These are phyloP conservation scores for Macrostomum cliftonense DNA, from an alignment of 2,888 invertebrate genomes.

Conservation along the genomic window DNA sequence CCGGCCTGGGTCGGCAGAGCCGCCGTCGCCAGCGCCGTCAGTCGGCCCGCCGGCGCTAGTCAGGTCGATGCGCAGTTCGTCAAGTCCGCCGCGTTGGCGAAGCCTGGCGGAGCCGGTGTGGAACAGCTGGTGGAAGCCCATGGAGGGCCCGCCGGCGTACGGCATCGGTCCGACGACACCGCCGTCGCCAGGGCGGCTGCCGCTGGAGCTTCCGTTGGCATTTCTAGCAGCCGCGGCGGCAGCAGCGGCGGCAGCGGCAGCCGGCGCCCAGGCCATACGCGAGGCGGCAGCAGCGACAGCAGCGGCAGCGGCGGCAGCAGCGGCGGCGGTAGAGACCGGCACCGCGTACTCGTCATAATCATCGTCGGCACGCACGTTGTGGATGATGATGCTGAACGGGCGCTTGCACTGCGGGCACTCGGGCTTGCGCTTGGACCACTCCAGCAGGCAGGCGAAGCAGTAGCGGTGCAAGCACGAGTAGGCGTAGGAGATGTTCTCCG, in stretches of 20 bases:
- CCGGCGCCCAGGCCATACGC: conserved; percentile 19
- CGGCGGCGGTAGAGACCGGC: conserved; percentile 12
- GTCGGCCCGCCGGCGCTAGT: no score
- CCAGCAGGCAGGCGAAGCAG: conserved; percentile 71
- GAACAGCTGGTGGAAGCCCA: conserved; percentile 15
- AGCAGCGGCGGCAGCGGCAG: conserved; percentile 12
- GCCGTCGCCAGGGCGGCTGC: conserved; percentile 15
- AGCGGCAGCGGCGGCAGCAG: background rate
- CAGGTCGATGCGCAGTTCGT: conserved; percentile 1
- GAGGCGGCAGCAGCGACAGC: conserved; percentile 16
- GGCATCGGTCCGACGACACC: conserved; percentile 14
- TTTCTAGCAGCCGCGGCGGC: conserved; percentile 14
- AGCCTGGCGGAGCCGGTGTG: conserved; percentile 16
- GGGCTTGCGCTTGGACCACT: conserved; percentile 83
- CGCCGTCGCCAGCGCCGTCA: no score
- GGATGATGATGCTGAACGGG: conserved; percentile 69
- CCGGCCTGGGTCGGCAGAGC: no score
- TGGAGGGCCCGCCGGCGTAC: conserved; percentile 1
- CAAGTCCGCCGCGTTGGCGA: conserved; percentile 19
- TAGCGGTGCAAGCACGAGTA: conserved; percentile 81
- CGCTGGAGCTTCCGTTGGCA: conserved; percentile 16
- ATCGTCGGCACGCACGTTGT: conserved; percentile 66
- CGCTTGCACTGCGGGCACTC: conserved; percentile 86
- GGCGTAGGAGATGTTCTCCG: conserved; percentile 70
- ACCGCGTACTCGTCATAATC: conserved; percentile 65